phyloP scores from a whole-genome alignment of 2,888 invertebrate genomes.

The Linnaemya vulpina region DNA sequence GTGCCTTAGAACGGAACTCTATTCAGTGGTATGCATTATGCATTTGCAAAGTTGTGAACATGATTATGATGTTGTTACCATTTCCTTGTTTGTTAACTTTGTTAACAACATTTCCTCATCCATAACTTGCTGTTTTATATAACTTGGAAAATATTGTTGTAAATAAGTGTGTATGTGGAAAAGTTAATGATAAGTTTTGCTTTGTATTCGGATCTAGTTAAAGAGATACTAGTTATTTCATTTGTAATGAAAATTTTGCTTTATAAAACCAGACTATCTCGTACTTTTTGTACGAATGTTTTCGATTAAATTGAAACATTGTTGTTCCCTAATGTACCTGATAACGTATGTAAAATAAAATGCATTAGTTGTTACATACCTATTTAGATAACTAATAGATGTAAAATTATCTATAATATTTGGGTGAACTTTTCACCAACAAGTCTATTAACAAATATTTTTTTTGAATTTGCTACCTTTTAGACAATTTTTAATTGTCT shows the following conservation, averaged over 20 bases:
- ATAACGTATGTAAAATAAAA: neutral
- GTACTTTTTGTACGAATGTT: neutral
- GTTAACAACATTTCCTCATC: slow-evolving; percentile 14
- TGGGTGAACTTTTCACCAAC: neutral
- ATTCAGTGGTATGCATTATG: neutral
- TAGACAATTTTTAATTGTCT: too few relatives aligned
- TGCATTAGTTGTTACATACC: neutral
- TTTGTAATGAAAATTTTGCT: slow-evolving; percentile 22
- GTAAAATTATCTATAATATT: neutral
- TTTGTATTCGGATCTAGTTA: neutral
- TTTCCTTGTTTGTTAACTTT: slow-evolving; percentile 9
- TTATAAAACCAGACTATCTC: too few relatives aligned
- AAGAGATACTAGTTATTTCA: neutral
- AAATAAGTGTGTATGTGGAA: slow-evolving; percentile 7
- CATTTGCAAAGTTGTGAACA: neutral
- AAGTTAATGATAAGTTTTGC: slow-evolving; percentile 22
- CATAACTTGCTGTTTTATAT: slow-evolving; percentile 7
- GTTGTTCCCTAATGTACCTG: neutral
- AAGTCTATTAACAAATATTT: neutral
- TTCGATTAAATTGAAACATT: neutral
- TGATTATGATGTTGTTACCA: slow-evolving; percentile 24
- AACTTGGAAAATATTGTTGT: slow-evolving; percentile 3
- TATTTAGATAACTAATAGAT: neutral
- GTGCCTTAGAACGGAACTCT: neutral
- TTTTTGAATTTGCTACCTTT: neutral